Evolutionary conservation across 2,888 invertebrate species (phyloP).

Genomic region (Idaea dimidiata): DNA sequence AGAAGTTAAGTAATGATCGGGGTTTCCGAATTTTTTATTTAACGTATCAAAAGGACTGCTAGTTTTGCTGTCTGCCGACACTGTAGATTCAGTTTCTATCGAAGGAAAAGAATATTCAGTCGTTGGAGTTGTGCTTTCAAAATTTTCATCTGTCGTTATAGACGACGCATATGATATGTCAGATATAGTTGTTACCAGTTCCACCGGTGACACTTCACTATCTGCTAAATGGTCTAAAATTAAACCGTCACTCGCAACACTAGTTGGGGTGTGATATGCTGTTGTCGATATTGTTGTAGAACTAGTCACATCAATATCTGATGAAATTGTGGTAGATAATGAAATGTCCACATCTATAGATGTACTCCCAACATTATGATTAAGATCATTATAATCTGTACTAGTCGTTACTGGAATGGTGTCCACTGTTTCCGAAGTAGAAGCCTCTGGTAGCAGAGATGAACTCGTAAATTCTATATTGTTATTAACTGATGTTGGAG

Average conservation of each 20-base stretch:
- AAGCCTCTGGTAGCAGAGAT: not conserved
- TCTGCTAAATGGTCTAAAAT: not conserved
- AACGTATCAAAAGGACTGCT: not conserved
- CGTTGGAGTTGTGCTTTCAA: not conserved
- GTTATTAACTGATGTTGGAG: not conserved
- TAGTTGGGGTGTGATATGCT: not conserved
- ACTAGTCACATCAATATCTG: not conserved
- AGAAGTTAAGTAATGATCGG: not conserved
- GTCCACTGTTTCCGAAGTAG: not conserved
- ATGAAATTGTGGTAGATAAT: not conserved
- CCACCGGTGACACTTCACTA: constrained; percentile 3
- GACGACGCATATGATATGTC: not conserved
- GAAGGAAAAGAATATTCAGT: not conserved
- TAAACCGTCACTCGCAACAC: not conserved
- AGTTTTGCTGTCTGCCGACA: not conserved
- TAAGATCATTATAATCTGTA: not conserved
- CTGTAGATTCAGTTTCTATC: not conserved
- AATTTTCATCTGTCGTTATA: not conserved
- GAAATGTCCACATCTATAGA: not conserved
- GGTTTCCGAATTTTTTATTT: not conserved
- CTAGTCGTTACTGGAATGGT: not conserved
- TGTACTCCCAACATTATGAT: not conserved
- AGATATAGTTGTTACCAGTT: not conserved
- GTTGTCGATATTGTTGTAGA: not conserved
- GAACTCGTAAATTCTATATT: not conserved